These are phyloP conservation scores for Eupithecia vulgata DNA, from an alignment of 2,888 invertebrate genomes.

Conservation along the genomic window DNA sequence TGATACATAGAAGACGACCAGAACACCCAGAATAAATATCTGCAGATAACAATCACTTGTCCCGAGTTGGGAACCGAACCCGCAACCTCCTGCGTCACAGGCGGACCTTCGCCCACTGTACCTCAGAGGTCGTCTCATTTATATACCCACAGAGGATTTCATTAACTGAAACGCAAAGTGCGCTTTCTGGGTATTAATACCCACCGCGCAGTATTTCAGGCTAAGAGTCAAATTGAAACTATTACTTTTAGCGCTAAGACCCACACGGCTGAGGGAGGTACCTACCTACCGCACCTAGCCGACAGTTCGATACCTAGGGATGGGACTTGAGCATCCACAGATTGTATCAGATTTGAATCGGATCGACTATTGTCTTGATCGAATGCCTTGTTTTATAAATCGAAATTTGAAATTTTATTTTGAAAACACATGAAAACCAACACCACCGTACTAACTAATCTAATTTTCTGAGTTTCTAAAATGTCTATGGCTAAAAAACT, in stretches of 20 bases:
- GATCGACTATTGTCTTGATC: background rate
- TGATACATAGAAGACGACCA: too few relatives aligned
- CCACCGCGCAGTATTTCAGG: conserved; percentile 37
- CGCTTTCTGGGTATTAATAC: conserved; percentile 18
- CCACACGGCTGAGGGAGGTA: conserved; percentile 28
- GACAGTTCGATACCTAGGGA: conserved; percentile 27
- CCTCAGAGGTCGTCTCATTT: too few relatives aligned
- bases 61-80: too few relatives aligned
- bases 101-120: too few relatives aligned
- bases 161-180: conserved; percentile 19
- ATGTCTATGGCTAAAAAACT: background rate
- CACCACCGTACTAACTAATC: background rate
- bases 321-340: conserved; percentile 10
- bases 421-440: background rate
- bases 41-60: too few relatives aligned
- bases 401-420: background rate
- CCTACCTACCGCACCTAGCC: conserved; percentile 15
- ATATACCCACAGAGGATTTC: background rate
- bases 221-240: conserved; percentile 41
- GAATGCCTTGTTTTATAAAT: background rate
- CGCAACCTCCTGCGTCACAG: too few relatives aligned
- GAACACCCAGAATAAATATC: too few relatives aligned
- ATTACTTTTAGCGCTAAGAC: conserved; percentile 44
- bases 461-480: background rate
- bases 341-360: background rate